Evolutionary conservation across 2,888 invertebrate species (phyloP).

Genomic region (Sipha maydis): DNA sequence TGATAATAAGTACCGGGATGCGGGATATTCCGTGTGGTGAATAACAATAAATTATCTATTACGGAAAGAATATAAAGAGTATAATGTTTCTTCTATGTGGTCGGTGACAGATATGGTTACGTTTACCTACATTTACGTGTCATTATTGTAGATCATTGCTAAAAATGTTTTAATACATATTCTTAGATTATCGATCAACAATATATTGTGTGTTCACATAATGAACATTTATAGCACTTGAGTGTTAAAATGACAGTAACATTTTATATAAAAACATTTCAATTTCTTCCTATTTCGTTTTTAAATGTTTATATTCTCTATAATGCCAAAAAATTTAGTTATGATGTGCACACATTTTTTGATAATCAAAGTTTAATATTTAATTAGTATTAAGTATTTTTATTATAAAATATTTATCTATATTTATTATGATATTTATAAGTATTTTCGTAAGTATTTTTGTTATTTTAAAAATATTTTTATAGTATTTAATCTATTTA

Average conservation of each 20-base stretch:
- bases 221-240: neutral
- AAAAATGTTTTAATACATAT: neutral
- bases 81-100: neutral
- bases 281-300: neutral
- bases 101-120: conserved; percentile 5
- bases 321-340: neutral
- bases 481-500: too few species aligned
- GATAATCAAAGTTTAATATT: too few species aligned
- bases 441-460: too few species aligned
- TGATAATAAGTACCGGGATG: neutral
- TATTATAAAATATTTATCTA: too few species aligned
- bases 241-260: neutral
- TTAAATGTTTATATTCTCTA: neutral
- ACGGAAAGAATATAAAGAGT: neutral
- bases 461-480: too few species aligned
- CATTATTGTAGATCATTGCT: neutral
- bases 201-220: neutral
- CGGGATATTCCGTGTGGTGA: neutral
- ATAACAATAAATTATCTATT: neutral
- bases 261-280: neutral
- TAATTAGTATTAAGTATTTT: too few species aligned
- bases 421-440: too few species aligned
- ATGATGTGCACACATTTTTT: too few species aligned
- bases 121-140: neutral
- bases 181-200: neutral